These are phyloP conservation scores for Emys orbicularis DNA, from an alignment of 2,797 vertebrate species.

Conservation along the genomic window DNA sequence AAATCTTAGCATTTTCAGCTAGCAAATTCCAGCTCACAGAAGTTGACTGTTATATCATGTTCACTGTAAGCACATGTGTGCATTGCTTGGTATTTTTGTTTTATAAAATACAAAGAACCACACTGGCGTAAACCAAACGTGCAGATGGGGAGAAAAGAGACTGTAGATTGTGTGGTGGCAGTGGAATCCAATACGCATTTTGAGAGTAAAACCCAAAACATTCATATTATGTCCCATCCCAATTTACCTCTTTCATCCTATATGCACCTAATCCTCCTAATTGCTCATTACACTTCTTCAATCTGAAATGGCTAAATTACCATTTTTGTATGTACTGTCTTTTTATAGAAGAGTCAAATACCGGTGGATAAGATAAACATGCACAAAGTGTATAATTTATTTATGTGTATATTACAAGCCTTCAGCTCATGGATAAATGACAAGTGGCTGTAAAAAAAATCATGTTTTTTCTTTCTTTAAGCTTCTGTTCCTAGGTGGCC, in stretches of 20 bases:
- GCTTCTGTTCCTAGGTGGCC: accelerated
- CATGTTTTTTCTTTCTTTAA: not conserved
- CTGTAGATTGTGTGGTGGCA: not conserved
- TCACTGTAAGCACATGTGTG: accelerated
- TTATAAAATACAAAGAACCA: not conserved
- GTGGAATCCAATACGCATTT: not conserved
- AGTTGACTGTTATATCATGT: not conserved
- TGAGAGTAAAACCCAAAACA: not conserved
- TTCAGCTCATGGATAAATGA: not conserved
- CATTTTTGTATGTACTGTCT: not conserved
- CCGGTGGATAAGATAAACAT: not conserved
- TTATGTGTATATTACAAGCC: not conserved
- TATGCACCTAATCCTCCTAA: not conserved
- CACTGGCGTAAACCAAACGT: not conserved
- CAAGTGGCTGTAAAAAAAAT: not conserved
- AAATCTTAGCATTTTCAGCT: not conserved
- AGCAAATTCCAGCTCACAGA: not conserved
- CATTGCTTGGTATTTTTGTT: not conserved
- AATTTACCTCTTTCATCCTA: not conserved
- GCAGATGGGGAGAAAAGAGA: not conserved
- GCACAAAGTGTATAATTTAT: not conserved
- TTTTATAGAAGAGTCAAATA: not conserved
- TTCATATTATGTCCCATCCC: not conserved
- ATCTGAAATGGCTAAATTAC: not conserved
- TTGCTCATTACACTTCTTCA: accelerated